Evolutionary conservation across 2,113 vertebrate species (phyloP), one percentile per base, ranked within the genome.

Genomic region (Tricholaema leucomelas): DNA sequence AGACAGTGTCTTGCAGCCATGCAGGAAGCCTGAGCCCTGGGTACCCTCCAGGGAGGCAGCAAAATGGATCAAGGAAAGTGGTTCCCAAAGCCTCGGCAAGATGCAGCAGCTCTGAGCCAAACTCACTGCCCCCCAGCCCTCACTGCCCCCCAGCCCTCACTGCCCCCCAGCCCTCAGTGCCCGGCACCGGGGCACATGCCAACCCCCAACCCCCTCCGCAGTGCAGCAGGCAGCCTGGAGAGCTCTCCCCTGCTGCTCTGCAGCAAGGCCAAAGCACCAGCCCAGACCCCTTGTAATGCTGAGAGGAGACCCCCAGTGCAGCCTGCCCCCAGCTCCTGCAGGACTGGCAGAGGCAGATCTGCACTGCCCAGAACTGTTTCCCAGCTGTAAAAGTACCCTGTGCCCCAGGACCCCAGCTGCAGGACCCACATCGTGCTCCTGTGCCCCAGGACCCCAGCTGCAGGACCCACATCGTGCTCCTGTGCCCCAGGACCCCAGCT

Each of bases 161-260:
- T 17, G 55, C 15, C 71, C n/a, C 33, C 50, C 50, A 64, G 31
- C 28, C 27, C 35, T 77, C 56, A 30, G 0, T 4, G 21, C n/a
- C 75, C 3, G 6, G 38, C 48, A 56, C 7, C 2, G 18, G 38
- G 8, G 21, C 31, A 61, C 8, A 2, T 5, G 28, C 69, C 71
- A 44, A 85, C 16, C 64, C 75, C 36, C 55, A 31, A 31, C 20
- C 3, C 0, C 0, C 52, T 56, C 74, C 0, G 11, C 84, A 69
- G 71, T 8, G 40, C 54, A 20, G 33, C 2, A 3, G 36, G 40
- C 52, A 80, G 67, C 50, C 35, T 12, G 0, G 16, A 81, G 65
- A 71, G 54, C 30, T 56, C 38, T 35, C 42, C 36, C 20, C 27
- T 8, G 38, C 52, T 69, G 74, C 72, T 71, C 75, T 61, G 81